Evolutionary conservation across 2,888 invertebrate species (phyloP).

Genomic region (Chydorus sphaericus): DNA sequence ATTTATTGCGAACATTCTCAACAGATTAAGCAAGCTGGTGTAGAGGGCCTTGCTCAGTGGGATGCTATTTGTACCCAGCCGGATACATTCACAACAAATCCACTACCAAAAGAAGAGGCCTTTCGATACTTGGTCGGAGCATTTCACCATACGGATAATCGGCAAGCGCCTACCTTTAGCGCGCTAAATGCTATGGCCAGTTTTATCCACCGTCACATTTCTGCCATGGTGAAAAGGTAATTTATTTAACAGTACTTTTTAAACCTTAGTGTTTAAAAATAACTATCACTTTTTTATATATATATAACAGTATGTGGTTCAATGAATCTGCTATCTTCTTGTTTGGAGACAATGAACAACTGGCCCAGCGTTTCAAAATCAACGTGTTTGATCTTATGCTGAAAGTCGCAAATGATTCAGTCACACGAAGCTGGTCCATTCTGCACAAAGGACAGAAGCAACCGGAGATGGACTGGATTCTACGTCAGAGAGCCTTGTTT

Average conservation of each 20-base stretch:
- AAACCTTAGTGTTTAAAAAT: too few species aligned
- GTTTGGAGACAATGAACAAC: background rate
- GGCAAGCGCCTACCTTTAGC: constrained; percentile 3
- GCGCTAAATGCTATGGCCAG: constrained; percentile 4
- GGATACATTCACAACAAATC: background rate
- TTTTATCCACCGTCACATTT: constrained; percentile 2
- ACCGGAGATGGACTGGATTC: background rate
- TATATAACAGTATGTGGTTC: background rate
- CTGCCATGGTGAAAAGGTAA: constrained; percentile 2
- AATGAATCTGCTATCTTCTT: background rate
- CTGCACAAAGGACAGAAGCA: background rate
- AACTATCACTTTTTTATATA: too few species aligned
- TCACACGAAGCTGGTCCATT: constrained; percentile 13
- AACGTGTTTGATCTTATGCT: background rate
- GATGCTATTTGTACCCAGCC: constrained; percentile 1
- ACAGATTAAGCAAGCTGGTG: background rate
- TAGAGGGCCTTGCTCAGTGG: constrained; percentile 1
- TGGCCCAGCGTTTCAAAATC: constrained; percentile 1
- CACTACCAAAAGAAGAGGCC: background rate
- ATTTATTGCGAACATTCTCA: too few species aligned
- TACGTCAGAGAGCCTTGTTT: constrained; percentile 8
- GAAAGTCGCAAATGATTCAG: constrained; percentile 11
- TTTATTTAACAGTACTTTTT: too few species aligned
- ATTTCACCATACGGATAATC: background rate
- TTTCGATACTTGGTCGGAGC: background rate